Conservation (phyloP, 2,888 invertebrate genomes). For the Taphrorychus bicolor region DNA sequence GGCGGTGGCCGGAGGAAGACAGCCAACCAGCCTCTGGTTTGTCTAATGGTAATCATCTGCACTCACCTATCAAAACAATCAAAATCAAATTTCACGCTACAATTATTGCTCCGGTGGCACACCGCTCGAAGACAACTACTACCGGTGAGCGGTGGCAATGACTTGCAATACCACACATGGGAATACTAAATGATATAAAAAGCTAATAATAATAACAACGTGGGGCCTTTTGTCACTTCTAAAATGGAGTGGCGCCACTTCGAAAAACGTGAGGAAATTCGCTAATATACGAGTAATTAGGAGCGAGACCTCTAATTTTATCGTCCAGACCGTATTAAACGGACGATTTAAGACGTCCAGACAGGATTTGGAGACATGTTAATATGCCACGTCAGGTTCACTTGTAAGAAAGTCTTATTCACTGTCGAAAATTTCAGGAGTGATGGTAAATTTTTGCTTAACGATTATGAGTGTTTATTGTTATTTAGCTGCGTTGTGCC, state of each 20-base stretch:
- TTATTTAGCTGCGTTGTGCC: too few relatives aligned
- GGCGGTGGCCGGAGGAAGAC: too few relatives aligned
- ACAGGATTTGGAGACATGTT: slow-evolving; percentile 26
- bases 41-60: not conserved
- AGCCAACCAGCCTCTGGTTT: slow-evolving; percentile 26
- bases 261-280: slow-evolving; percentile 31
- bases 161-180: not conserved
- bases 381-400: not conserved
- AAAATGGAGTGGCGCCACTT: slow-evolving; percentile 36
- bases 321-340: slow-evolving; percentile 23
- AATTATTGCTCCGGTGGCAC: not conserved
- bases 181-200: not conserved
- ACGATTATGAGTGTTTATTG: too few relatives aligned
- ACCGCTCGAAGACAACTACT: not conserved
- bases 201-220: slow-evolving; percentile 6
- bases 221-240: slow-evolving; percentile 28
- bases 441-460: too few relatives aligned
- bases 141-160: not conserved
- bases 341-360: slow-evolving; percentile 31
- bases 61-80: not conserved
- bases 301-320: slow-evolving; percentile 15
- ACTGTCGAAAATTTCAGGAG: too few relatives aligned
- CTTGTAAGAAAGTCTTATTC: too few relatives aligned
- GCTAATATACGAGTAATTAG: slow-evolving; percentile 19
- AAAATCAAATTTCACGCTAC: slow-evolving; percentile 6